These are phyloP conservation scores for Hephaestus fuliginosus DNA, from an alignment of 2,797 vertebrate species.

Conservation along the genomic window DNA sequence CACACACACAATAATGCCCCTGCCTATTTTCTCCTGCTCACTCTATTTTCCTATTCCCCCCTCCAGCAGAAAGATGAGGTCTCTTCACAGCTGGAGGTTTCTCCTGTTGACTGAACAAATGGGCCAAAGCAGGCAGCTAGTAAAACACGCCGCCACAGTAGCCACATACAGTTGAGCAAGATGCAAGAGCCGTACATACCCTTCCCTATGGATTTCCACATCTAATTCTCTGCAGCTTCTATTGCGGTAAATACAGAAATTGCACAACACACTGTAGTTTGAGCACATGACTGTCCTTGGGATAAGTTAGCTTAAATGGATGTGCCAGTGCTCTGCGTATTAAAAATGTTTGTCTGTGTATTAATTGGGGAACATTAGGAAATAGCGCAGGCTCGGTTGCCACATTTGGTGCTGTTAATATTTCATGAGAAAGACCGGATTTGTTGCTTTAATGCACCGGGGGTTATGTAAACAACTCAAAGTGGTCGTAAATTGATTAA, in stretches of 20 bases:
- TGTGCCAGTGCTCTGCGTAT: background rate
- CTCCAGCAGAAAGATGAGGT: constrained; percentile 59
- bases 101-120: constrained; percentile 75
- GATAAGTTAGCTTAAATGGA: background rate
- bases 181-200: constrained; percentile 13
- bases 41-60: constrained; percentile 43
- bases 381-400: background rate
- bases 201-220: constrained; percentile 32
- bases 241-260: background rate
- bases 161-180: constrained; percentile 25
- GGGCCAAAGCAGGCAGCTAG: constrained; percentile 57
- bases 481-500: constrained; percentile 18
- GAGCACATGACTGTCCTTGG: background rate
- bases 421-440: constrained; percentile 10
- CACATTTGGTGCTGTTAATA: constrained; percentile 5
- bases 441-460: constrained; percentile 9
- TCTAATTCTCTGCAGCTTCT: constrained; percentile 12
- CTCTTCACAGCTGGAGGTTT: constrained; percentile 72
- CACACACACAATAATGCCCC: constrained; percentile 17
- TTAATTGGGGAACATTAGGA: constrained; percentile 10
- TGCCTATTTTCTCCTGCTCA: constrained; percentile 30
- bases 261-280: background rate
- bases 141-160: constrained; percentile 35
- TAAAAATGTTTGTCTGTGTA: background rate
- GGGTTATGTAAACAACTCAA: constrained; percentile 21